Conservation (phyloP, 2,888 invertebrate species). For the Meteorus cinctellus region DNA sequence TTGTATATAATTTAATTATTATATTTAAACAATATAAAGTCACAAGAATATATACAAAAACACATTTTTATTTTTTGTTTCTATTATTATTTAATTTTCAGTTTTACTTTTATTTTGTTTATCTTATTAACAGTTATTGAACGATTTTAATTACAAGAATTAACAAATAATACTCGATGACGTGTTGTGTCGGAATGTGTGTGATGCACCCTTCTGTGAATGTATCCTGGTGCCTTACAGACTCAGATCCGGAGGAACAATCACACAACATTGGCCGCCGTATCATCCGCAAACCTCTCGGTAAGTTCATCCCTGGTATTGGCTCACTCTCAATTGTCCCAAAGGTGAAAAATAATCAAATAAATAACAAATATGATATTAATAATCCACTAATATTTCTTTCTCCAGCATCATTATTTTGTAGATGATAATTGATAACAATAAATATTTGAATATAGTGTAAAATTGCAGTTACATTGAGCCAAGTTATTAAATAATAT, state of each 20-base stretch:
- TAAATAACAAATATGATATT: too few species aligned
- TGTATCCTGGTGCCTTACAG: constrained; percentile 72
- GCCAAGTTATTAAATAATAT: constrained; percentile 4
- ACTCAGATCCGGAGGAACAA: constrained; percentile 73
- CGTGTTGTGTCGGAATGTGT: constrained; percentile 71
- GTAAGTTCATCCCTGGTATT: constrained; percentile 71
- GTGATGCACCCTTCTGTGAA: constrained; percentile 72
- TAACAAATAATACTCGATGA: constrained; percentile 66
- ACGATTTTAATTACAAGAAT: constrained; percentile 38
- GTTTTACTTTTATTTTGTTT: constrained; percentile 7
- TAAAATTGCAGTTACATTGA: neutral
- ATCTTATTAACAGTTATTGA: constrained; percentile 25
- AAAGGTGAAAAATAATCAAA: neutral
- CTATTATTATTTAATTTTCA: neutral
- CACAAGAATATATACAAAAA: too few species aligned
- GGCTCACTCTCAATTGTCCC: constrained; percentile 38
- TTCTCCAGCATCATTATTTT: neutral
- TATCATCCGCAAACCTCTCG: constrained; percentile 77
- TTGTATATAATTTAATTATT: too few species aligned
- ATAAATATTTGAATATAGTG: neutral
- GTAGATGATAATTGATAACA: neutral
- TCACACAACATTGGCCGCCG: constrained; percentile 71
- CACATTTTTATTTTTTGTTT: neutral
- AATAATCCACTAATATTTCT: neutral
- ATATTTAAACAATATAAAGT: too few species aligned